phyloP scores from a whole-genome alignment of 2,797 vertebrate species.

The Betta splendens region DNA sequence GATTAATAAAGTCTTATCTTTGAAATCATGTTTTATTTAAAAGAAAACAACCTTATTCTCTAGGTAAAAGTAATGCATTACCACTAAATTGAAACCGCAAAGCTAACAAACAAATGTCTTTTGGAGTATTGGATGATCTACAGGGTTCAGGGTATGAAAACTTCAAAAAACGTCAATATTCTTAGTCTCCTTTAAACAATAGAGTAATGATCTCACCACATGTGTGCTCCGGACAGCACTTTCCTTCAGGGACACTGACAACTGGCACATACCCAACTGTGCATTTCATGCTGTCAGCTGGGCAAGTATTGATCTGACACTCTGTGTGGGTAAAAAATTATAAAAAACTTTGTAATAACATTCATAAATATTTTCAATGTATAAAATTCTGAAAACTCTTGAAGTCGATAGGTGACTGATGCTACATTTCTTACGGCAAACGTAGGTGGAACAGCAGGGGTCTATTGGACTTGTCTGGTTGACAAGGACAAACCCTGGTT shows the following conservation, averaged over 20 bases:
- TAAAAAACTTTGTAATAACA: too few relatives aligned
- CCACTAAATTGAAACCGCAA: too few relatives aligned
- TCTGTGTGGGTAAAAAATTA: conserved; percentile 57
- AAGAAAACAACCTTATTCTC: too few relatives aligned
- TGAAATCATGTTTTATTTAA: too few relatives aligned
- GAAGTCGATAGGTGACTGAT: neutral
- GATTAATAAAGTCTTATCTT: too few relatives aligned
- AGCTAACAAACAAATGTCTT: too few relatives aligned
- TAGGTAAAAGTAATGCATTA: too few relatives aligned
- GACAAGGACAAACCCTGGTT: conserved; percentile 80
- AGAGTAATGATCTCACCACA: conserved; percentile 80
- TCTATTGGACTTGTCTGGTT: conserved; percentile 79
- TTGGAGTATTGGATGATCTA: too few relatives aligned
- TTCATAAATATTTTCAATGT: neutral
- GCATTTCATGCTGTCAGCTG: conserved; percentile 68
- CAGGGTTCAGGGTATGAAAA: too few relatives aligned
- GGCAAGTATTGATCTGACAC: conserved; percentile 78
- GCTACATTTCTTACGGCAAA: conserved; percentile 85
- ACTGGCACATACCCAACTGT: conserved; percentile 74
- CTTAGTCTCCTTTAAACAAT: too few relatives aligned
- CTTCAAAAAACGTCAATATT: too few relatives aligned
- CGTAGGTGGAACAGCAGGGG: conserved; percentile 80
- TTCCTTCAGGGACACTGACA: conserved; percentile 69
- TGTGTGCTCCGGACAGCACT: conserved; percentile 85
- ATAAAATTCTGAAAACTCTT: neutral